Evolutionary conservation across 1,140 invertebrate genomes (phyloP).

Genomic region (Spodoptera litura): DNA sequence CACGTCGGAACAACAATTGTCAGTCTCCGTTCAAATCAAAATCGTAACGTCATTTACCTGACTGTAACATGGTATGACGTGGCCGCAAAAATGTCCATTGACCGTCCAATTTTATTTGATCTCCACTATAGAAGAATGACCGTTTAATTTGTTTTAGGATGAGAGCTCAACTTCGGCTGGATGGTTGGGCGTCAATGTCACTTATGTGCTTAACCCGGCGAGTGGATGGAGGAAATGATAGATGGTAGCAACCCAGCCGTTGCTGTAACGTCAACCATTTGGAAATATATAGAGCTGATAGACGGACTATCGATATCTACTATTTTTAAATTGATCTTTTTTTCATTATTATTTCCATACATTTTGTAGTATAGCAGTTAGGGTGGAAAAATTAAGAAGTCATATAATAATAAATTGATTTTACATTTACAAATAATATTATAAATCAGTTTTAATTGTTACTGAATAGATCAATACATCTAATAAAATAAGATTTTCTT

Average conservation of each 20-base stretch:
- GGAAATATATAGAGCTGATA: constrained; percentile 67
- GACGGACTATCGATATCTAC: background rate
- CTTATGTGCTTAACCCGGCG: constrained; percentile 84
- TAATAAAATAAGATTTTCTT: no score
- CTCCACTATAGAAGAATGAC: constrained; percentile 54
- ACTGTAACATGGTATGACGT: constrained; percentile 72
- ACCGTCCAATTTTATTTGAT: constrained; percentile 65
- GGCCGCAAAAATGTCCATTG: constrained; percentile 58
- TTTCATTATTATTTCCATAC: no score
- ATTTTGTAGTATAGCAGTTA: no score
- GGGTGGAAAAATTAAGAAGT: no score
- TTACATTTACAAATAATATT: no score
- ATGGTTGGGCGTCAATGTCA: constrained; percentile 80
- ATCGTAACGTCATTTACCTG: constrained; percentile 74
- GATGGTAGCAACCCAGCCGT: constrained; percentile 74
- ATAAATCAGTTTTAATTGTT: no score
- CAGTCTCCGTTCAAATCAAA: constrained; percentile 77
- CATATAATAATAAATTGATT: no score
- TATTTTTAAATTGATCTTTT: background rate
- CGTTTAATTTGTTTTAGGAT: constrained; percentile 50
- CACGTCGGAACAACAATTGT: constrained; percentile 54
- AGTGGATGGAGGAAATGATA: constrained; percentile 84
- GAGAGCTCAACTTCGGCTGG: constrained; percentile 65
- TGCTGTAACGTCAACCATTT: constrained; percentile 69
- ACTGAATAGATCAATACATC: no score